phyloP scores from a whole-genome alignment of 2,797 vertebrate species.

The Harpagifer antarcticus region DNA sequence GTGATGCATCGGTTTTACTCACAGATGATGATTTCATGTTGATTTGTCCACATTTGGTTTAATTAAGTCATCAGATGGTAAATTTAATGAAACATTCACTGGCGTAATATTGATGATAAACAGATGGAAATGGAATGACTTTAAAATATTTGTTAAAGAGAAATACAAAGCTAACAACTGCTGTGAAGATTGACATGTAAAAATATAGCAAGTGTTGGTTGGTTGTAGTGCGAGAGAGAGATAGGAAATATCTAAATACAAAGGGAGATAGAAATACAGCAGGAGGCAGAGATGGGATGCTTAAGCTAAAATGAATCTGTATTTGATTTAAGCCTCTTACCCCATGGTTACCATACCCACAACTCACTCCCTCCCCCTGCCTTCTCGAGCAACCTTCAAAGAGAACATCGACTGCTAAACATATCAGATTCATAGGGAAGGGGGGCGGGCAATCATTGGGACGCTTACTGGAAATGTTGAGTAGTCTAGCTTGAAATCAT shows the following conservation, averaged over 20 bases:
- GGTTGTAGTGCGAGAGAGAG: slow-evolving; percentile 6
- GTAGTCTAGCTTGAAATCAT: slow-evolving; percentile 15
- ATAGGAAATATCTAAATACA: slow-evolving; percentile 23
- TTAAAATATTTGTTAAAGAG: not conserved
- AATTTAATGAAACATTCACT: slow-evolving; percentile 15
- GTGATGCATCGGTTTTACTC: slow-evolving; percentile 35
- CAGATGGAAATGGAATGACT: not conserved
- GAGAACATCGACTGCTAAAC: slow-evolving; percentile 59
- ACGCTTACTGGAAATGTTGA: slow-evolving; percentile 3
- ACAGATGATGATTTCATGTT: slow-evolving; percentile 33
- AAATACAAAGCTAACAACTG: slow-evolving; percentile 2
- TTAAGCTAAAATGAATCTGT: slow-evolving; percentile 68
- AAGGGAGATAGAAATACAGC: slow-evolving; percentile 17
- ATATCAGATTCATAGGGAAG: slow-evolving; percentile 20
- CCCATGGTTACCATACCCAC: slow-evolving; percentile 53
- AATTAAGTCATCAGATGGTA: slow-evolving; percentile 20
- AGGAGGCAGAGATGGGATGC: slow-evolving; percentile 36
- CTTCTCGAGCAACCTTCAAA: slow-evolving; percentile 60
- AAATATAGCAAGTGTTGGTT: slow-evolving; percentile 24
- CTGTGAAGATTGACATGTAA: slow-evolving; percentile 15
- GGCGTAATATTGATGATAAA: slow-evolving; percentile 21
- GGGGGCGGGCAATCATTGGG: not conserved
- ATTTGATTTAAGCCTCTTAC: slow-evolving; percentile 79
- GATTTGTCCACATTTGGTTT: slow-evolving; percentile 44
- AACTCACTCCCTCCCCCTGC: slow-evolving; percentile 34